A percentile compares a stretch with the other conserved stretches of the same genome.
These are phyloP conservation scores for Thymelicus acteon DNA, from an alignment of 2,888 invertebrate genomes.

Conservation along the genomic window DNA sequence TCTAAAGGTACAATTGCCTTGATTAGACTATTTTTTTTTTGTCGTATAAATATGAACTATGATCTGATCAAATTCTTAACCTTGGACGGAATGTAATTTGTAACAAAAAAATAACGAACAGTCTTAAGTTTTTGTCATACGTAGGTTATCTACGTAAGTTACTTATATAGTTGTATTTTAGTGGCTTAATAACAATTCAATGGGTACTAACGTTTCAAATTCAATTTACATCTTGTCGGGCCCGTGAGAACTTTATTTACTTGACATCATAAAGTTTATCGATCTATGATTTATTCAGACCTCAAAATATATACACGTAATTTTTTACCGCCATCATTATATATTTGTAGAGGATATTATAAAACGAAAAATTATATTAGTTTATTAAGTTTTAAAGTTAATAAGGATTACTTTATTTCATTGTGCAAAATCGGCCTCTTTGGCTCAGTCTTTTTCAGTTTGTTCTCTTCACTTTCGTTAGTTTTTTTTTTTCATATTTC, in stretches of 20 bases:
- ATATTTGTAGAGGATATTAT: constrained; percentile 15
- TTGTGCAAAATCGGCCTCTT: neutral
- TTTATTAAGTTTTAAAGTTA: neutral
- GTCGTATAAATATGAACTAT: constrained; percentile 2
- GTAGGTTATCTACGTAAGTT: neutral
- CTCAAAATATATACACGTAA: neutral
- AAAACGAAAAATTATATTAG: neutral
- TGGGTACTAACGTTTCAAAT: constrained; percentile 18
- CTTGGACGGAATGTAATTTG: constrained; percentile 18
- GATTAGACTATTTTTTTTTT: too few species aligned
- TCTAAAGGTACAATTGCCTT: too few species aligned
- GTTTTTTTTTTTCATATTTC: too few species aligned
- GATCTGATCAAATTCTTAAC: neutral
- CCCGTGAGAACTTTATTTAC: constrained; percentile 26
- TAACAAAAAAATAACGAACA: neutral
- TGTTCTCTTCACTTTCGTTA: too few species aligned
- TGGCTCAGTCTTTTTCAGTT: too few species aligned
- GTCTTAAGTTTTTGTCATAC: neutral
- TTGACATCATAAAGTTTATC: constrained; percentile 23
- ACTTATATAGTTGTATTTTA: constrained; percentile 6
- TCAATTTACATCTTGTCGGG: constrained; percentile 14
- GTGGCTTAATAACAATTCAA: constrained; percentile 14
- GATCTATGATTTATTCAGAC: constrained; percentile 5
- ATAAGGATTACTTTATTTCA: neutral
- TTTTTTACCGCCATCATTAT: neutral